Base-by-base conservation (phyloP, 64 coral and sea anemone species). In the Montipora foliosa region DNA sequence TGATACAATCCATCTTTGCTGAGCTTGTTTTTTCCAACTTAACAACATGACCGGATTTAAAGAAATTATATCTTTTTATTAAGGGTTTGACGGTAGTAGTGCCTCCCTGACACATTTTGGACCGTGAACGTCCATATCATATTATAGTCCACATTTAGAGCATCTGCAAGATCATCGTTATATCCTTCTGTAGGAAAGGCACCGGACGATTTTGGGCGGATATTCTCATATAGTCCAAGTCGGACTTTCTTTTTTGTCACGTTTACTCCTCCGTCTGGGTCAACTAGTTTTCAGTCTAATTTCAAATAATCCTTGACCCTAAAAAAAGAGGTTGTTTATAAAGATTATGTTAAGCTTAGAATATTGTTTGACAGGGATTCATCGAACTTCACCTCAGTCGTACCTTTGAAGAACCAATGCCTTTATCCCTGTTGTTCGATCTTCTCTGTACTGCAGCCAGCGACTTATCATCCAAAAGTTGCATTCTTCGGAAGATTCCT, bases 81-180 rank as follows among this genome's bases (percentile, higher is more conserved):
- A 84, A 61, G 14, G 81, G 81, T 84, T 62, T 84, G 15, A 53
- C 81, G 25, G 85, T 88, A 48, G 85, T 58, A 37, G 50, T 55
- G 4, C 51, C 67, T 88, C 13, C 72, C 50, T 21, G 90, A 75
- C 79, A 78, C 61, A 75, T 64, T 69, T 24, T 67, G 8, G 80
- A 91, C 76, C 89, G 74, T 91, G 9, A 73, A 91, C 53, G 21
- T 92, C 81, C 91, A 92, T 44, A 87, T 77, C 62, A 74, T 77
- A 61, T 60, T 74, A 77, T 76, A 89, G 19, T 73, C 69, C 77
- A 89, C 79, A 52, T 77, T 37, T 74, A 78, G 92, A 68, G 83
- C 21, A 69, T 86, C 82, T 19, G 20, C 75, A 17, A 92, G 70
- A 47, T 92, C 80, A 16, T 71, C 64, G 19, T 52, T 84, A 77